Conservation (phyloP, 2,888 invertebrate species). For the Chrysodeixis includens region DNA sequence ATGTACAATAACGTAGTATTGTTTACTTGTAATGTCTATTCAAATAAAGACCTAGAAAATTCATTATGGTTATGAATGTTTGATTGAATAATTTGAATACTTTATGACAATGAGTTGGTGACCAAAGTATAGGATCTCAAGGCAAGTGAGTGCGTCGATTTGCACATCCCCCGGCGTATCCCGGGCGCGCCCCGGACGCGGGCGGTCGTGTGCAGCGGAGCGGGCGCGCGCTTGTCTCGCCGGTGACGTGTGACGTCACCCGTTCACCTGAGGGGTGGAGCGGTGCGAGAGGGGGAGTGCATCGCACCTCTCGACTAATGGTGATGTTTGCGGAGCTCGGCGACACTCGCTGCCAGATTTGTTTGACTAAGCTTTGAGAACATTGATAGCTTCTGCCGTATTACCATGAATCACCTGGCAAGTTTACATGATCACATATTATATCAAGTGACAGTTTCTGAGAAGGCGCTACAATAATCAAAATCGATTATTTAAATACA, state of each 20-base stretch:
- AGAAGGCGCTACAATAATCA: not conserved
- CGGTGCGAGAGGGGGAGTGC: not conserved
- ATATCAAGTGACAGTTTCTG: not conserved
- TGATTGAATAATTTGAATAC: too few species aligned
- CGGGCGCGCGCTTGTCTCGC: constrained; percentile 26
- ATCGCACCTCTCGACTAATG: constrained; percentile 11
- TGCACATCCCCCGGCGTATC: not conserved
- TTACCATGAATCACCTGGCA: not conserved
- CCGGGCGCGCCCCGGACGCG: too few species aligned
- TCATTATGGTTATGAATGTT: too few species aligned
- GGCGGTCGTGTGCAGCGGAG: constrained; percentile 5
- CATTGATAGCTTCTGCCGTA: not conserved
- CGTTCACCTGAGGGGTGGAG: not conserved
- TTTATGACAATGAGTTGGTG: too few species aligned
- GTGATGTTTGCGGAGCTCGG: constrained; percentile 7
- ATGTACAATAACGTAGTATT: too few species aligned
- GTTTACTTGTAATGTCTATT: too few species aligned
- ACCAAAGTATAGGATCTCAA: not conserved
- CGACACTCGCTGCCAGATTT: not conserved
- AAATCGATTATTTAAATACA: too few species aligned
- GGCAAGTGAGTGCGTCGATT: not conserved
- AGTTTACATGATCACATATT: not conserved
- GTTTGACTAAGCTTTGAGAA: not conserved
- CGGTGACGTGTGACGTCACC: constrained; percentile 33
- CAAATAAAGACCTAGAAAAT: too few species aligned